Evolutionary conservation across 2,113 vertebrate species (phyloP), one percentile per base, ranked within the genome.

Genomic region (Percopsis transmontana): DNA sequence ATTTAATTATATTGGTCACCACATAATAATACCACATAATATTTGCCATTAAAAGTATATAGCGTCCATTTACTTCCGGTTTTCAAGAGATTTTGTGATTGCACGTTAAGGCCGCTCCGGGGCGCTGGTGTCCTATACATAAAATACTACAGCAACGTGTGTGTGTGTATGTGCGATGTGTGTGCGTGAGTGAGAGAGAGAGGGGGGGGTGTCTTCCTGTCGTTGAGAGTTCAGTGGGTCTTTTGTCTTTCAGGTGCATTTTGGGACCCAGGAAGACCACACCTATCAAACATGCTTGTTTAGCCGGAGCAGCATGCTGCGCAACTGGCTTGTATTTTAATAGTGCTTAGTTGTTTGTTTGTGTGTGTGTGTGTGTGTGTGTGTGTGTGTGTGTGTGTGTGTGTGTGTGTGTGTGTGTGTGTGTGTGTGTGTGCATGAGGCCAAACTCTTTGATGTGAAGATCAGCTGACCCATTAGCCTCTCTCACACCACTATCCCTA

Each of bases 391-490:
- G 39, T 58, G 62, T 63, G 58, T 67, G 40, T 23, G 42, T 64
- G 40, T 72, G 58, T 61, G 47, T 77, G 61, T 64, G 27, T 33
- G 27, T 33, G 27, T 33, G 27, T 40, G 41, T 59, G 39, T 57
- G 41, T 55, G 27, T 18, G 42, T 41, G 71, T 41, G 71, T 74
- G 73, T 51, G 60, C 65, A 65, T 58, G 66, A 20, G 24, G 64
- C 72, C 74, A 82, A 83, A 70, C n/a, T 68, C 70, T 89, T 89
- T 86, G 80, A 87, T 83, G 80, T 84, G 72, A 78, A 80, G 64
- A 24, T 52, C 73, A 73, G 78, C 79, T 82, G 81, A 85, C 70
- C 72, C 48, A 74, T 40, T 73, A 70, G 73, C 70, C 51, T 50
- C 81, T 80, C 78, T 79, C 82, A 86, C 66, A 70, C 76, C 41